Conservation (phyloP, 2,888 invertebrate genomes). For the Euclidia mi region DNA sequence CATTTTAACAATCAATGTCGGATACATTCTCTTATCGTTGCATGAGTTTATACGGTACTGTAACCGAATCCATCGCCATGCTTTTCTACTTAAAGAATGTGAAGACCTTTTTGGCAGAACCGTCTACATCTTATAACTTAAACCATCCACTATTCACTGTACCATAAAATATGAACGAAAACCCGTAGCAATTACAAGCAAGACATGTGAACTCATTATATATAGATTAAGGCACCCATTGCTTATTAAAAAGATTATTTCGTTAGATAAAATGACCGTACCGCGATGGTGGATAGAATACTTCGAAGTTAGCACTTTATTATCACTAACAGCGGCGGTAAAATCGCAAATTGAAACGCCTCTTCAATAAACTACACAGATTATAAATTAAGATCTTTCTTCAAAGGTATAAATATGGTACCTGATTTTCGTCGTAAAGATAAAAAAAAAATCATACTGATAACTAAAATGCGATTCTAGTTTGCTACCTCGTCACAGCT, state of each 20-base stretch:
- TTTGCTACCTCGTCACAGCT: too few relatives aligned
- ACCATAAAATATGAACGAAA: constrained; percentile 86
- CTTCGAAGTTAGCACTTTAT: constrained; percentile 25
- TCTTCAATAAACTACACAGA: not conserved
- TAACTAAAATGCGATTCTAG: too few relatives aligned
- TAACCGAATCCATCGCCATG: too few relatives aligned
- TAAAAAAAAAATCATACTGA: too few relatives aligned
- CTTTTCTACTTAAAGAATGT: too few relatives aligned
- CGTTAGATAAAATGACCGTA: constrained; percentile 65
- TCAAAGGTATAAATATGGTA: not conserved
- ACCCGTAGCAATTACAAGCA: constrained; percentile 81
- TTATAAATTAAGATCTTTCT: constrained; percentile 14
- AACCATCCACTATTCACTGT: constrained; percentile 65
- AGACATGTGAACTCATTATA: constrained; percentile 89
- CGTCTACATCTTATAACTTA: constrained; percentile 50
- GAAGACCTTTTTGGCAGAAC: too few relatives aligned
- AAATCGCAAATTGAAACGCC: constrained; percentile 28
- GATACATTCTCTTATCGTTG: too few relatives aligned
- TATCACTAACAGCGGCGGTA: constrained; percentile 17
- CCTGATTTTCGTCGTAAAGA: too few relatives aligned
- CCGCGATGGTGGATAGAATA: constrained; percentile 37
- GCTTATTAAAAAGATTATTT: constrained; percentile 82
- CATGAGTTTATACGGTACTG: too few relatives aligned
- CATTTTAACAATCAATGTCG: too few relatives aligned
- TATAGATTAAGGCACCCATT: constrained; percentile 80